These are phyloP conservation scores for Myotis vivesi DNA, from an alignment of 2,797 vertebrate genomes.

Conservation along the genomic window DNA sequence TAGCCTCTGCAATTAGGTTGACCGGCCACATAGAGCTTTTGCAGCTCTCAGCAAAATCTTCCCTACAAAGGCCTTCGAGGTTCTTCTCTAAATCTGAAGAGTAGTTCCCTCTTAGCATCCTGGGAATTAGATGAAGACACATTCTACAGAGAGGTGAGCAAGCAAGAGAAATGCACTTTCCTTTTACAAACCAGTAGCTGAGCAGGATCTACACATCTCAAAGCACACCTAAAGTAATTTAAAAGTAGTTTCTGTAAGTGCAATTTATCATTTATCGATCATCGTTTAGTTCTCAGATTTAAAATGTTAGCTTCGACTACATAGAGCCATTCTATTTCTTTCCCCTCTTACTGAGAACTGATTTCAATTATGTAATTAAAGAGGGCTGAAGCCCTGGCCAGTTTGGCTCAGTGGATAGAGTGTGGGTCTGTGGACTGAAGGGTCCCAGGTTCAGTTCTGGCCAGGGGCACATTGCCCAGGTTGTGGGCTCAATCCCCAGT, in stretches of 20 bases:
- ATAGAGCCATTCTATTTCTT: background rate
- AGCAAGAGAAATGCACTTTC: background rate
- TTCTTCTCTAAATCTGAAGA: background rate
- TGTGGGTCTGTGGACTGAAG: too few relatives aligned
- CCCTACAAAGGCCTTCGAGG: background rate
- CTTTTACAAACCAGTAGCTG: background rate
- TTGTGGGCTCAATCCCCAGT: too few relatives aligned
- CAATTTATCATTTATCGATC: background rate
- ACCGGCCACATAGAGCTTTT: background rate
- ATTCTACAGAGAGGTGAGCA: background rate
- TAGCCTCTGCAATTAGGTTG: background rate
- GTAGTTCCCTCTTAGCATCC: background rate
- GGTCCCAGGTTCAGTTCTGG: too few relatives aligned
- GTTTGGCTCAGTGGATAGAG: too few relatives aligned
- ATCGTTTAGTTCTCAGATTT: background rate
- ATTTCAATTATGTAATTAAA: conserved; percentile 46
- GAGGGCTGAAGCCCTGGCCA: background rate
- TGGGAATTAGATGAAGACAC: background rate
- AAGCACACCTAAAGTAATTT: background rate
- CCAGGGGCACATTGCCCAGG: too few relatives aligned
- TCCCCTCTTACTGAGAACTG: background rate
- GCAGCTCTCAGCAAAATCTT: background rate
- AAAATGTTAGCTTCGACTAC: background rate
- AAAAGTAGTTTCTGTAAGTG: background rate
- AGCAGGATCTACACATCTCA: background rate